Percentiles rank a stretch among this genome's conserved stretches.
These are phyloP conservation scores for Brachionus rubens DNA, from an alignment of 1,140 invertebrate species.

Conservation along the genomic window DNA sequence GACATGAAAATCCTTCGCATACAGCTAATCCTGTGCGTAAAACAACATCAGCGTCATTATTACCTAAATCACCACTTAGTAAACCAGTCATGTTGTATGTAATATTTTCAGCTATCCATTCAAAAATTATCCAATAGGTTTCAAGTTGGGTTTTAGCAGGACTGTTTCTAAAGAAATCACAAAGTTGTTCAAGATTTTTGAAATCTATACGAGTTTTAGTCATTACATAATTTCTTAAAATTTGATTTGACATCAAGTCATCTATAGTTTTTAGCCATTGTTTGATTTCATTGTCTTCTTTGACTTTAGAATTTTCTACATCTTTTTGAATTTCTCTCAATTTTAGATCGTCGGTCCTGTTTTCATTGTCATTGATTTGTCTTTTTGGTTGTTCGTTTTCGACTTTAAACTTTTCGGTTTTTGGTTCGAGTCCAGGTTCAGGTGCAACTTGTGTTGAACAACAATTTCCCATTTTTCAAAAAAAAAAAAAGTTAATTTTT, in stretches of 20 bases:
- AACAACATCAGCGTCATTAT: conserved; percentile 10
- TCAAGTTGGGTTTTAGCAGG: background rate
- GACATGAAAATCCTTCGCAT: background rate
- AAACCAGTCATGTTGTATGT: background rate
- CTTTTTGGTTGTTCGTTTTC: too few relatives aligned
- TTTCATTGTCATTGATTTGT: too few relatives aligned
- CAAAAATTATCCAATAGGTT: conserved; percentile 6
- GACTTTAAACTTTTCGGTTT: too few relatives aligned
- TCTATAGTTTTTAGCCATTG: background rate
- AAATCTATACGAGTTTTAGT: background rate
- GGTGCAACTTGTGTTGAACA: too few relatives aligned
- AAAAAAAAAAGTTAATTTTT: too few relatives aligned
- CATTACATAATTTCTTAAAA: background rate
- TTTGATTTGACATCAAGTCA: background rate
- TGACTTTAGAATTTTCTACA: background rate
- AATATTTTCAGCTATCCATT: conserved; percentile 28
- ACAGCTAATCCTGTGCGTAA: background rate
- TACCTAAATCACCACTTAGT: background rate
- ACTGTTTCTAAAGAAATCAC: background rate
- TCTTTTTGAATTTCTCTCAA: background rate
- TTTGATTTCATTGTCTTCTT: background rate
- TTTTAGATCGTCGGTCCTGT: background rate
- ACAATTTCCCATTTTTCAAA: too few relatives aligned
- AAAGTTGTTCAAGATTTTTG: background rate
- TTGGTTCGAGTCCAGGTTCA: too few relatives aligned